Evolutionary conservation across 2,888 invertebrate genomes (phyloP), one percentile per base, ranked within the genome.

Genomic region (Pocota personata): DNA sequence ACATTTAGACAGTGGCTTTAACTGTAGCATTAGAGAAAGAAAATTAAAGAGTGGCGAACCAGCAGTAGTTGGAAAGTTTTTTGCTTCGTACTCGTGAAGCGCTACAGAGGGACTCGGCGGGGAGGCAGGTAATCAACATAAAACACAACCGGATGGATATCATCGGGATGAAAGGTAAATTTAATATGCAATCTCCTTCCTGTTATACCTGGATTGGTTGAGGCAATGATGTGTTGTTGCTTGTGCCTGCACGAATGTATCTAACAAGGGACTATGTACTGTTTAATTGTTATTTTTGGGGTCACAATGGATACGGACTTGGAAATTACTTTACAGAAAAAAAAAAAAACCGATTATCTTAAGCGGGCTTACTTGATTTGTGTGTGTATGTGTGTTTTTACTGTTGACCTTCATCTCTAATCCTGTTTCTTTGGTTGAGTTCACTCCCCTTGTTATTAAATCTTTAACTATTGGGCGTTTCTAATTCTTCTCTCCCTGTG

Each of bases 121-220:
- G 3, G 19, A 2, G 14, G 8, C 8, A 19, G 24, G 10, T 27
- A 77, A 52, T 62, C 37, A 37, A 48, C 50, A 66, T 50, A 73
- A 27, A 62, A 52, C 66, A 35, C 71, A 60, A 82, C 83, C 83
- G 83, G 83, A 83, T 84, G 79, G 79, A 84, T 79, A 80, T 80
- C 75, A 84, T 80, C 58, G 75, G 75, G 80, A 80, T 80, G 84
- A 80, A 84, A 84, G 75, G 84, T 71, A 80, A 84, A 84, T 84
- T 80, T 80, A 80, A 84, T 84, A 80, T 80, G 71, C 84, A 76
- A 75, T 84, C 84, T 80, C 75, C 75, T 80, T 84, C 84, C 84
- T 84, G 84, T 71, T 84, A 43, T 75, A 62, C 83, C 67, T 79
- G 77, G 37, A 60, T 73, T 55, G 72, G 66, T 32, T 64, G 48